Base-by-base conservation (phyloP, 2,888 invertebrate genomes). In the Eremobia ochroleuca region DNA sequence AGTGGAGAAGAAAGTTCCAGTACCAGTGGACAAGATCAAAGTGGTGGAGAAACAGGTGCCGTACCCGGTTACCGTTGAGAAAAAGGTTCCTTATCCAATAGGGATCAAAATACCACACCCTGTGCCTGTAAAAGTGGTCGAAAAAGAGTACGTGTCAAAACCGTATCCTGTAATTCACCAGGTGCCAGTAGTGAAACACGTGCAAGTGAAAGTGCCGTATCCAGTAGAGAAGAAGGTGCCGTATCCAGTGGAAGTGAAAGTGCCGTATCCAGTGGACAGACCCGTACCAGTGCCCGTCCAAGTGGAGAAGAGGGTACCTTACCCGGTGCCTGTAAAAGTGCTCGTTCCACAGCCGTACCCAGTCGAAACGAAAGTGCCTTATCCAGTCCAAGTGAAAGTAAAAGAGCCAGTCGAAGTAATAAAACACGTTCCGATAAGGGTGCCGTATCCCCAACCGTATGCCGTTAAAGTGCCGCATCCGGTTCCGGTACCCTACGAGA, bases 281-380 rank as follows among this genome's bases (percentile, higher is more conserved):
- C 96, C 91, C n/a, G 94, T 95, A 18, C 95, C 95, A 4, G 94
- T 95, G 15, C 94, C 92, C 3, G 94, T 96, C 11, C 89, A 92
- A 2, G 94, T 97, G 1, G 97, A 97, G 90, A 93, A 96, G 83
- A 90, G 89, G 86, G 95, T 96, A 9, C 95, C 94, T n/a, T 95
- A 95, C 80, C 95, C 96, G 4, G 95, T 96, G 1, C 96, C 96
- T 1, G 94, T 95, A 40, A 96, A 92, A 90, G 94, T 97, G 46
- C 88, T 94, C 71, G 95, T 97, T 40, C 97, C 97, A 6, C 95
- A 96, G 83, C 96, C 96, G 5, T 96, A 96, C 76, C 96, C 97
- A 0, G 97, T 97, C 73, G 97, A 97, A 90, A 96, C 96, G n/a
- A 97, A 95, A 90, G 97, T 97, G n/a, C 97, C 96, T 68, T 96